Base-by-base conservation (phyloP, 2,113 vertebrate genomes). In the Struthidea cinerea region DNA sequence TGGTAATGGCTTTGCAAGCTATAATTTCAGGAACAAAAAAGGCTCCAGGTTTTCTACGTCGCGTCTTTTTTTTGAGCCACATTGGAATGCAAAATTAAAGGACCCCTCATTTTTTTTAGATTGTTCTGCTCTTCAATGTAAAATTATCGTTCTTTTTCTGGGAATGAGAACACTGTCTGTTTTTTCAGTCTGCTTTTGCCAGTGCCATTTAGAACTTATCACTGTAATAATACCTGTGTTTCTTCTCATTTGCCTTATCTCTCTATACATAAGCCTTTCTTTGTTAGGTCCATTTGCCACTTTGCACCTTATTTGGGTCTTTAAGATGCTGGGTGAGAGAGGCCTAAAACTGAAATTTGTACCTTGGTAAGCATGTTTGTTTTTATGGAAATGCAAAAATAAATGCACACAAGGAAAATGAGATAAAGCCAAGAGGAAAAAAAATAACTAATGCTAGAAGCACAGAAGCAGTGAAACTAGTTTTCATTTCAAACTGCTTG, bases 21-120 rank as follows among this genome's bases (percentile, higher is more conserved):
- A 64, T 83, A 96, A 90, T 92, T 95, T 95, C 84, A 89, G 17
- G 64, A 84, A 63, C 14, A 82, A 89, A 96, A 94, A 87, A 78
- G 3, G 53, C 46, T 89, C 42, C 32, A 71, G 79, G 44, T 90
- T 95, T 89, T 95, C 49, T 56, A 20, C 24, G 47, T 56, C 0
- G 0, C 10, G 12, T 84, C 52, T 71, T 60, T 57, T 84, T 84
- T 76, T 67, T 13, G 53, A 93, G 33, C 33, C 20, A 69, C 30
- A 73, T 44, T 85, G 60, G 94, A 93, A 91, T 53, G 24, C 27
- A 74, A 95, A 94, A 75, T 94, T 93, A 82, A 91, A 94, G n/a
- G n/a, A 90, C 11, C 2, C 6, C 5, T 86, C 1, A 2, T 60
- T 89, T 87, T 87, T 93, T 89, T 89, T 65, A 19, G 30, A 57